Evolutionary conservation across 2,797 vertebrate genomes (phyloP).

Genomic region (Babyrousa celebensis): DNA sequence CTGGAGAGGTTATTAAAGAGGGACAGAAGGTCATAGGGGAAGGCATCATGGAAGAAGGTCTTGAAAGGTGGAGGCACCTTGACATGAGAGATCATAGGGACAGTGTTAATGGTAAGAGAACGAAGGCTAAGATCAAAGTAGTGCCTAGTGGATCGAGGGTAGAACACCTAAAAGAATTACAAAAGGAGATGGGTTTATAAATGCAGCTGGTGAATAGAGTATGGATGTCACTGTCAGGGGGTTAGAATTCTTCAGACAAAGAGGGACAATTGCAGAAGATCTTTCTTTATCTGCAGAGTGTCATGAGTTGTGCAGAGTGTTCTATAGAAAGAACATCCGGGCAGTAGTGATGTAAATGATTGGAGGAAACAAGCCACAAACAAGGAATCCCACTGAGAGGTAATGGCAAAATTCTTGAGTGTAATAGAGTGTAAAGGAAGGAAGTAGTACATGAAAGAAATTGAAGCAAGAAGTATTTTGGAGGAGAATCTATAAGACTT

Average conservation of each 20-base stretch:
- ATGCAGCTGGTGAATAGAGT: not conserved
- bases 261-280: not conserved
- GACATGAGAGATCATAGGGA: not conserved
- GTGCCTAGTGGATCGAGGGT: not conserved
- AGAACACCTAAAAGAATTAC: not conserved
- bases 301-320: not conserved
- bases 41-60: not conserved
- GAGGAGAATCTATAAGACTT: not conserved
- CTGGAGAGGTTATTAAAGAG: not conserved
- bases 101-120: not conserved
- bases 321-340: not conserved
- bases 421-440: not conserved
- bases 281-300: not conserved
- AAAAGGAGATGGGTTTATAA: not conserved
- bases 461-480: not conserved
- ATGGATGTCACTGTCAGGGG: not conserved
- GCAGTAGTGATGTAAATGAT: not conserved
- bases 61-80: not conserved
- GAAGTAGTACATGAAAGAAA: constrained; percentile 34
- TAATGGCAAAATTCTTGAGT: constrained; percentile 3
- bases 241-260: constrained; percentile 6
- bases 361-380: not conserved
- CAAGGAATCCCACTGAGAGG: not conserved
- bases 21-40: not conserved
- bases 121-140: not conserved